These are phyloP conservation scores for Tenthredo distinguenda DNA, from an alignment of 2,888 invertebrate genomes.

Conservation along the genomic window DNA sequence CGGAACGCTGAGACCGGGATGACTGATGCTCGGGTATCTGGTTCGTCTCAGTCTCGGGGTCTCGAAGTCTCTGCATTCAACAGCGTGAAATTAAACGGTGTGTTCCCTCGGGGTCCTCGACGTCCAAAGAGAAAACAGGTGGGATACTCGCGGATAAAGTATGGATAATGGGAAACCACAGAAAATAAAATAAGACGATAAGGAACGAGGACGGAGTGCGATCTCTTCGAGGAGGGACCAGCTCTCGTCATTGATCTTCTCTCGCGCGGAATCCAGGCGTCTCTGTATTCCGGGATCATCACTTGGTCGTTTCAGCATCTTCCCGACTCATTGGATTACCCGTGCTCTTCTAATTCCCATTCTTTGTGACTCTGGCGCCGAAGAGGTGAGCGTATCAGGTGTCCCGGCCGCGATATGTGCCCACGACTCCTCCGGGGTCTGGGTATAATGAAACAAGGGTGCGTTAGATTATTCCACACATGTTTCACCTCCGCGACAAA, in stretches of 20 bases:
- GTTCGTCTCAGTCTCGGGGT: slow-evolving; percentile 57
- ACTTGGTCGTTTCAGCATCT: background rate
- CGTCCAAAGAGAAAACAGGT: slow-evolving; percentile 55
- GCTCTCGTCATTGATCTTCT: background rate
- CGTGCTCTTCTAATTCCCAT: background rate
- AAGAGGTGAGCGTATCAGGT: background rate
- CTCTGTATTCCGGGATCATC: background rate
- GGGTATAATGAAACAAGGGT: slow-evolving; percentile 46
- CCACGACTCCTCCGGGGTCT: background rate
- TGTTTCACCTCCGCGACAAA: slow-evolving; percentile 54
- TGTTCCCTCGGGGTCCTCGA: slow-evolving; percentile 56
- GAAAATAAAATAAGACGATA: slow-evolving; percentile 33
- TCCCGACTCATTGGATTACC: background rate
- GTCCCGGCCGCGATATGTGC: background rate
- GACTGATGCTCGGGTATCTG: slow-evolving; percentile 59
- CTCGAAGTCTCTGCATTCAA: slow-evolving; percentile 63
- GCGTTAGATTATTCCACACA: slow-evolving; percentile 51
- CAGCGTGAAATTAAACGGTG: slow-evolving; percentile 67
- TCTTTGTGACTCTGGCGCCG: background rate
- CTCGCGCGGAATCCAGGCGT: background rate
- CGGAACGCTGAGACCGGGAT: slow-evolving; percentile 53
- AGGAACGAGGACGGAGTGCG: background rate
- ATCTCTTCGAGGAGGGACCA: background rate
- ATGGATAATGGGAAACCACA: slow-evolving; percentile 56
- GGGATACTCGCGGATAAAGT: slow-evolving; percentile 25